Conservation (phyloP, 2,797 vertebrate genomes). For the Neopelma chrysocephalum region DNA sequence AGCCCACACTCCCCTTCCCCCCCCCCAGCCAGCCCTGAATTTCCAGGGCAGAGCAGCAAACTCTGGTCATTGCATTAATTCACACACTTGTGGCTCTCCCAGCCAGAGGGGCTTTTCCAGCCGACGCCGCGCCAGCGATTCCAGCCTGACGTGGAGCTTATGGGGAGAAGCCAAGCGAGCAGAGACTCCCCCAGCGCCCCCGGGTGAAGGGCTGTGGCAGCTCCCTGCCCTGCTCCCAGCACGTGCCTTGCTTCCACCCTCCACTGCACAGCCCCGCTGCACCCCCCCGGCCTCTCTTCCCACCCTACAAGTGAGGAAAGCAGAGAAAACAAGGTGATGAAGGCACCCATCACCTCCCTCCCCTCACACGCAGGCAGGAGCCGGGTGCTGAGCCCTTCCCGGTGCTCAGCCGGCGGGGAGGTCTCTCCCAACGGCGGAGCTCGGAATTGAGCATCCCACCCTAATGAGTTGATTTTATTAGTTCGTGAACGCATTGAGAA, state of each 20-base stretch:
- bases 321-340: rapidly evolving
- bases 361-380: neutral
- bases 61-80: neutral
- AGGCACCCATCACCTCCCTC: neutral
- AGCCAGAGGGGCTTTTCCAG: slow-evolving; percentile 54
- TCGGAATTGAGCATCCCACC: slow-evolving; percentile 72
- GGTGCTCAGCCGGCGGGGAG: slow-evolving; percentile 2
- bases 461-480: slow-evolving; percentile 83
- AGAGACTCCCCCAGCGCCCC: neutral
- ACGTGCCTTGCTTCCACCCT: neutral
- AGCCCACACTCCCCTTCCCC: neutral
- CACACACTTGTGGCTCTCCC: slow-evolving; percentile 50
- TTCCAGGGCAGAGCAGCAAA: neutral
- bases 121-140: neutral
- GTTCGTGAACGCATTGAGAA: slow-evolving; percentile 73
- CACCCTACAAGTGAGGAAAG: rapidly evolving
- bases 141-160: slow-evolving; percentile 42
- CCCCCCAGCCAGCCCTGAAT: neutral
- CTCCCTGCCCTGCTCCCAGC: neutral
- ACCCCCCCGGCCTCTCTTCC: neutral
- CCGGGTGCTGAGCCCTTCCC: neutral
- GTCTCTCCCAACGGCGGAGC: slow-evolving; percentile 60
- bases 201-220: neutral
- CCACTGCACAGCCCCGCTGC: neutral
- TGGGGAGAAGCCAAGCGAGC: slow-evolving; percentile 59